Percentiles rank a stretch among this genome's conserved stretches.
phyloP scores from a whole-genome alignment of 2,797 vertebrate species.

The Leontopithecus rosalia region DNA sequence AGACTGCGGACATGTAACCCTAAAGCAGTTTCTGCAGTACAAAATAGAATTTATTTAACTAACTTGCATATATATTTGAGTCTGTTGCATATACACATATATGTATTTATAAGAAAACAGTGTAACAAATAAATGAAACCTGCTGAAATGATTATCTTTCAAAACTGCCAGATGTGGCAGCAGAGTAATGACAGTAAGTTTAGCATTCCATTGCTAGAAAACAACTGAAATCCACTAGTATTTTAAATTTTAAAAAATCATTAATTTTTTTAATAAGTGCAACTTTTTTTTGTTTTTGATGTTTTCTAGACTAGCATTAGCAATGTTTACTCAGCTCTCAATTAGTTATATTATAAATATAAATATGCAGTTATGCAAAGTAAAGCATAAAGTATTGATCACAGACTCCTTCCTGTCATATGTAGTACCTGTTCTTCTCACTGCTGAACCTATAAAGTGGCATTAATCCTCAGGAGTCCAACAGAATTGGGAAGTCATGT shows the following conservation, averaged over 20 bases:
- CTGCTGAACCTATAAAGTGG: background rate
- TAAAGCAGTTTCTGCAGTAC: background rate
- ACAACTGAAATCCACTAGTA: background rate
- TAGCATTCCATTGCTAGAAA: conserved; percentile 10
- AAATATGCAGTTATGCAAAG: background rate
- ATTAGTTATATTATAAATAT: conserved; percentile 26
- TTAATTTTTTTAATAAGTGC: background rate
- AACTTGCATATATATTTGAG: background rate
- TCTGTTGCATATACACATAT: background rate
- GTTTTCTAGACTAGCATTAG: background rate
- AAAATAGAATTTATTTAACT: background rate
- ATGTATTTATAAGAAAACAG: background rate
- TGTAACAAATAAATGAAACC: background rate
- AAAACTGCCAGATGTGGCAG: background rate
- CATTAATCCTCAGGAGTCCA: background rate
- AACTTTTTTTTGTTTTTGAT: conserved; percentile 35
- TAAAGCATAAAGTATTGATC: background rate
- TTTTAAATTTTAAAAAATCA: conserved; percentile 41
- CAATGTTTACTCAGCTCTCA: conserved; percentile 30
- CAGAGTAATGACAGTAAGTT: background rate
- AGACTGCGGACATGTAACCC: background rate
- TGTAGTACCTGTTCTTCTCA: background rate
- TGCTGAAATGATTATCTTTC: background rate
- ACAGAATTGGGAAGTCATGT: background rate
- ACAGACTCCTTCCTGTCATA: background rate